These are phyloP conservation scores for Lipophrys pholis DNA, from an alignment of 2,113 vertebrate species.

Conservation along the genomic window DNA sequence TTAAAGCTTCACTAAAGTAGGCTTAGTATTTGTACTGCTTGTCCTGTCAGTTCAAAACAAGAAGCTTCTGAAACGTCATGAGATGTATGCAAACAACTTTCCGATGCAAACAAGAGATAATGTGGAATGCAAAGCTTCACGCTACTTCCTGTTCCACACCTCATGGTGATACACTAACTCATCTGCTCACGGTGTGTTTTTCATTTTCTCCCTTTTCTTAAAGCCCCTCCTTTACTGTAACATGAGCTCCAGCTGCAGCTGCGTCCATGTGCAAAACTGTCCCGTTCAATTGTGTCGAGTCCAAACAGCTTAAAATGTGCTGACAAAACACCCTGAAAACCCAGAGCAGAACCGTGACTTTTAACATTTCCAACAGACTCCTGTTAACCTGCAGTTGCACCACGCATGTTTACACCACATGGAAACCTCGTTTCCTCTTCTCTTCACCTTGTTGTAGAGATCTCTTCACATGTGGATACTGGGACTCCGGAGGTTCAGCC, in stretches of 20 bases:
- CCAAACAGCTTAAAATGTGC: constrained; percentile 45
- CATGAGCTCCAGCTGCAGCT: constrained; percentile 34
- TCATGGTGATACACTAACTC: too few relatives aligned
- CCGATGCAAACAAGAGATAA: not conserved
- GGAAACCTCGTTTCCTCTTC: not conserved
- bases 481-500: constrained; percentile 1
- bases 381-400: not conserved
- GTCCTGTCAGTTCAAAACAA: too few relatives aligned
- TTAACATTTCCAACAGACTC: not conserved
- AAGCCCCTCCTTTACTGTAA: constrained; percentile 49
- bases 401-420: not conserved
- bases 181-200: not conserved
- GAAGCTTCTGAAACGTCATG: too few relatives aligned
- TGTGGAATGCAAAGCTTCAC: not conserved
- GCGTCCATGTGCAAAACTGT: constrained; percentile 23
- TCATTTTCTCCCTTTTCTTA: not conserved
- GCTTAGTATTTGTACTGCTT: too few relatives aligned
- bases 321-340: constrained; percentile 12
- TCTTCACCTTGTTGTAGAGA: constrained; percentile 77
- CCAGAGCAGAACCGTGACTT: not conserved
- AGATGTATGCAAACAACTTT: too few relatives aligned
- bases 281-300: constrained; percentile 39
- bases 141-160: constrained; percentile 32
- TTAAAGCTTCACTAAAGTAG: too few relatives aligned
- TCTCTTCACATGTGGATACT: constrained; percentile 68